Base-by-base conservation (phyloP, 2,113 vertebrate species). In the Platycercus adscitus region DNA sequence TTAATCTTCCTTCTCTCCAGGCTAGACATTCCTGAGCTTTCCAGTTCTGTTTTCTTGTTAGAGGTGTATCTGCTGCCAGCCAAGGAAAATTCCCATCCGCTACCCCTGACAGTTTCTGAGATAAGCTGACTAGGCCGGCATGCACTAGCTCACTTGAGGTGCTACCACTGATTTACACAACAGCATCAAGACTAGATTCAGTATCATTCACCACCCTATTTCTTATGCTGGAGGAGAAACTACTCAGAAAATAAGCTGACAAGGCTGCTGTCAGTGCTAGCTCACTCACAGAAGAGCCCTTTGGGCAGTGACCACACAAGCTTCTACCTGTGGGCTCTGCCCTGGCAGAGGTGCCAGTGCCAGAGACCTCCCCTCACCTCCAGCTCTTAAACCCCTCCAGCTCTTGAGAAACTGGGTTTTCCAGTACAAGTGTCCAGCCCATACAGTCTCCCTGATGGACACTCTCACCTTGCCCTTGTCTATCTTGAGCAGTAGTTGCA, bases 1-100 rank as follows among this genome's bases (percentile, higher is more conserved):
- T 91, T 92, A 87, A 89, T 92, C 84, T 87, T 88, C 66, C 33
- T 80, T 89, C 61, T 81, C 66, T 70, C 84, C 55, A 89, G 52
- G 56, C 39, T 56, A 94, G 53, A 85, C 81, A 55, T 13, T 81
- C 76, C 50, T 68, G 52, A 84, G 61, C 52, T 89, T 92, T 92
- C 47, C 77, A 81, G 41, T 76, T 89, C 80, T 87, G 7, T 75
- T 84, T 87, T 81, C 91, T 68, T 91, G 39, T 85, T 80, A 73
- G 47, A 84, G 55, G 33, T 47, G 12, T 44, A 47, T 61, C 81
- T 86, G 44, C 0, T 0, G 56, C 70, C 91, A 61, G 81, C 47
- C 61, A 69, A 75, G 61, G 83, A 91, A 93, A 84, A 89, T 78
- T 92, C 88, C 66, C 47, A 75, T 76, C 86, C 53, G 37, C 64